Base-by-base conservation (phyloP, 2,888 invertebrate species). In the Laspeyria flexula region DNA sequence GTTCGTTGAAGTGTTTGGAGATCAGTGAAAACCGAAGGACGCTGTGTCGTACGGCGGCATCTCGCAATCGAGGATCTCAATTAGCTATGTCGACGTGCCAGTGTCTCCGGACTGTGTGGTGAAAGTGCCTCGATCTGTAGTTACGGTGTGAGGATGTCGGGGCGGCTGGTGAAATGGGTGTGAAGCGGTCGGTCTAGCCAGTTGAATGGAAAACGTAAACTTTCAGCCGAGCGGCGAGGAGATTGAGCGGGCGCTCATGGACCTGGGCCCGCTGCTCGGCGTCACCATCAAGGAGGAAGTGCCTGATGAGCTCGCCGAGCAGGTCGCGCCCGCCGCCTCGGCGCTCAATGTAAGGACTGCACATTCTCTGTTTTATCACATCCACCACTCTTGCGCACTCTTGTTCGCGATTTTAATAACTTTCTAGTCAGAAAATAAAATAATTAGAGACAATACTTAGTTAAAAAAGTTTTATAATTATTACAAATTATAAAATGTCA, bases 281-380 rank as follows among this genome's bases (percentile, higher is more conserved):
- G 91, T 92, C 70, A 82, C 85, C 72, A 87, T 92, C 73, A 92
- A 92, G 61, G 91, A 92, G 63, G 92, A 92, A 75, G 81, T 73
- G 46, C 79, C 82, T 0, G 92, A 92, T 18, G 92, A 92, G 27
- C 69, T 82, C 13, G 65, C 74, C 0, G 86, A 86, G 21, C 64
- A 76, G 9, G 65, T 72, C 29, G 67, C 68, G 30, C 65, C 66
- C 40, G 56, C 75, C 1, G 59, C 72, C 7, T 60, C 71, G 11
- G 46, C 71, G 15, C 65, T 70, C 49, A 86, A 85, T 76, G 90
- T 90, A 71, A 79, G 85, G 33, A 39, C 46, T n/a, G n/a, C n/a
- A n/a, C 5, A 21, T 21, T 3, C 21, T 21, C 21, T 21, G 21
- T n/a, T n/a, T n/a, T n/a, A n/a, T n/a, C 21, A 21, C 21, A 21